Base-by-base conservation (phyloP, 2,113 vertebrate species). In the Aldabrachelys gigantea region DNA sequence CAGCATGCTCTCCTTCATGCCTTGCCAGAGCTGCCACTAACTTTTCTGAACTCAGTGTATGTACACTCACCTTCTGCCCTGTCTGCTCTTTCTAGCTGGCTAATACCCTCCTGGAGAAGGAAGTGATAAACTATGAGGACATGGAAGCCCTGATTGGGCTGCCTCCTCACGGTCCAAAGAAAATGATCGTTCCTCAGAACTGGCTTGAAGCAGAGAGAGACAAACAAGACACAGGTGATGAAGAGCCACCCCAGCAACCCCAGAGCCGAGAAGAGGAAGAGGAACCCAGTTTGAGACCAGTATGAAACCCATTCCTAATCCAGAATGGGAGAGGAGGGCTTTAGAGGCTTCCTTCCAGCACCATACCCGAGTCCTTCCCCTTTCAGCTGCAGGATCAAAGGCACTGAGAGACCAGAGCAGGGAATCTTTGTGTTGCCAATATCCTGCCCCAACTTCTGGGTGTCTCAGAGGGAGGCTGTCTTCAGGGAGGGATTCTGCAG, bases 91-190 rank as follows among this genome's bases (percentile, higher is more conserved):
- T 94, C 84, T 85, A 99, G 99, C 97, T 99, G 98, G 99, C 99
- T 21, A 98, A 97, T 4, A 98, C 99, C 1, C 98, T 99, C 81
- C 95, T 99, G 96, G 99, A 99, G 95, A 99, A 98, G 35, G 99
- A 99, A 96, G 99, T 99, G 93, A 98, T 99, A 72, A 99, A 99
- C 97, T 99, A 99, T 0, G 98, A 99, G 6, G 99, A 99, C 97
- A 99, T 99, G 0, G 99, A 99, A 95, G 98, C 98, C 17, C 97
- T 99, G 95, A 98, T 99, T 5, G 99, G 99, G 25, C 98, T 99
- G 0, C 98, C 99, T 0, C 99, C 99, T 1, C 96, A 99, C 0
- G 99, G 99, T 11, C 99, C 99, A 27, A 99, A 99, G 97, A 99
- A 99, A 97, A 99, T 98, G 98, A 99, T 99, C 10, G 84, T 97